Conservation (phyloP, 2,888 invertebrate genomes). For the Harpalus rufipes region DNA sequence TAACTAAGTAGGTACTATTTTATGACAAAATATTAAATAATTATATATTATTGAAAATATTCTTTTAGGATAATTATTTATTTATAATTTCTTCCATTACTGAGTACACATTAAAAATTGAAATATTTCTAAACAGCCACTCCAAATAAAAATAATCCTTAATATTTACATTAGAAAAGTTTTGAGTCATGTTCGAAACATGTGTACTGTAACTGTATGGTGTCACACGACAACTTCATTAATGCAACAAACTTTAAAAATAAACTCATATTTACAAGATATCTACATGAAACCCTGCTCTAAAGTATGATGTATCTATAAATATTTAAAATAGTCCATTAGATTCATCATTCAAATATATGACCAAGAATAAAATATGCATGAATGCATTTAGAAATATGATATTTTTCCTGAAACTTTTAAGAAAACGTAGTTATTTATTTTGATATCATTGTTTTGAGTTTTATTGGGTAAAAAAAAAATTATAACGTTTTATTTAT, state of each 20-base stretch:
- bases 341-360: slow-evolving; percentile 14
- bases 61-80: neutral
- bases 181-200: neutral
- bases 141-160: neutral
- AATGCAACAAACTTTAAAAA: neutral
- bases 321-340: slow-evolving; percentile 28
- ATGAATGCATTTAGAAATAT: slow-evolving; percentile 16
- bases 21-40: no score
- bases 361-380: neutral
- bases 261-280: neutral
- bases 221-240: neutral
- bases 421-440: neutral
- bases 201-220: neutral
- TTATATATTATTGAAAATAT: no score
- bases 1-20: no score
- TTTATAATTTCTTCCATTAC: neutral
- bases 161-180: neutral
- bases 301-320: neutral
- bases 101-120: neutral
- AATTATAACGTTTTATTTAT: no score
- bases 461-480: no score
- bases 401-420: neutral
- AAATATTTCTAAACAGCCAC: neutral
- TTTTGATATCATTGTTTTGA: no score
- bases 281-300: neutral